These are phyloP conservation scores for Hassar affinis DNA, from an alignment of 2,113 vertebrate genomes.

Conservation along the genomic window DNA sequence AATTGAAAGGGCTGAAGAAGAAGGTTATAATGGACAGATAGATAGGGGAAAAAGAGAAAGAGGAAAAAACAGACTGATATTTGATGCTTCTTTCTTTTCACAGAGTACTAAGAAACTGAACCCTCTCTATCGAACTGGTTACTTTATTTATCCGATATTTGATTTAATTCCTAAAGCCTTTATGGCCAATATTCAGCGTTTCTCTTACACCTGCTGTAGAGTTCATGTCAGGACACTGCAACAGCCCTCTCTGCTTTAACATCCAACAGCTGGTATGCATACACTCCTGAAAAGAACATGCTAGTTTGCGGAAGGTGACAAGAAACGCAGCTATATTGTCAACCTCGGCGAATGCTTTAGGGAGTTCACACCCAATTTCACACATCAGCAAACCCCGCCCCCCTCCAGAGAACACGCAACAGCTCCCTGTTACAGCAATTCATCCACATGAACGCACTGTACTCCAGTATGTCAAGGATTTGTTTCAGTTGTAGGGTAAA, in stretches of 20 bases:
- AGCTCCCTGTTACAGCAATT: not conserved
- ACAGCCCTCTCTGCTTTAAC: not conserved
- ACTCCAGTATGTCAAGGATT: not conserved
- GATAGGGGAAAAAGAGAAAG: not conserved
- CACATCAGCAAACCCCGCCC: not conserved
- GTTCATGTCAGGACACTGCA: not conserved
- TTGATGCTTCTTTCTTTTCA: not conserved
- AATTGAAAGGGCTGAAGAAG: slow-evolving; percentile 1
- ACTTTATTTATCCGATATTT: not conserved
- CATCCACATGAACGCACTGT: not conserved
- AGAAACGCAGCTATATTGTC: not conserved
- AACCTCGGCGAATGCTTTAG: not conserved
- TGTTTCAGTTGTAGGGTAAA: not conserved
- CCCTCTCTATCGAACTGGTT: not conserved
- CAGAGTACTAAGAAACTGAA: not conserved
- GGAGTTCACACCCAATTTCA: slow-evolving; percentile 33
- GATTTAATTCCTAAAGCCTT: not conserved
- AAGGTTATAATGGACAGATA: not conserved
- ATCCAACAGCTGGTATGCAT: not conserved
- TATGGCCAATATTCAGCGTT: not conserved
- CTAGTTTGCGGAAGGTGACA: not conserved
- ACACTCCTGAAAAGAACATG: not conserved
- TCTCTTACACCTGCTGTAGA: not conserved
- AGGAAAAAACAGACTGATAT: not conserved
- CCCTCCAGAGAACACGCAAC: not conserved